phyloP scores from a whole-genome alignment of 2,797 vertebrate species.

The Apogon hyalosoma region DNA sequence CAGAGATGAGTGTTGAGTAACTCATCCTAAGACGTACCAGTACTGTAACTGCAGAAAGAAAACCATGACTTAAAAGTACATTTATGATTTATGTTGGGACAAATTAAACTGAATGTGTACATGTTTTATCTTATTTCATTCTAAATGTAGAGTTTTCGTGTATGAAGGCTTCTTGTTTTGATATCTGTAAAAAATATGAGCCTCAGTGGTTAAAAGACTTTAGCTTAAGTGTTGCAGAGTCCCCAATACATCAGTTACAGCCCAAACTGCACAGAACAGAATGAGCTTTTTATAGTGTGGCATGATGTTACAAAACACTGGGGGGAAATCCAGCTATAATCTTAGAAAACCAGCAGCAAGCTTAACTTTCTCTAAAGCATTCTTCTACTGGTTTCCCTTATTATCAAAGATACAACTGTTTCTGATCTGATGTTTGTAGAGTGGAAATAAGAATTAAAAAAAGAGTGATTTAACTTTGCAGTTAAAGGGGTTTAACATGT shows the following conservation, averaged over 20 bases:
- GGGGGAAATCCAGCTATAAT: constrained; percentile 24
- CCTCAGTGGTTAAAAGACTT: constrained; percentile 41
- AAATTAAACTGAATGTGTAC: constrained; percentile 19
- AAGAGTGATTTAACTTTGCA: constrained; percentile 6
- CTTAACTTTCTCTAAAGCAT: constrained; percentile 24
- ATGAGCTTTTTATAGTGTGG: constrained; percentile 40
- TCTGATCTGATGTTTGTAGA: background rate
- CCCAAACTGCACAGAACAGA: constrained; percentile 1
- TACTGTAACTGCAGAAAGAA: constrained; percentile 8
- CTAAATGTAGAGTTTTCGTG: constrained; percentile 9
- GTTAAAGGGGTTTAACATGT: constrained; percentile 13
- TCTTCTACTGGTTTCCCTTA: constrained; percentile 18
- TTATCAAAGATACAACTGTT: constrained; percentile 4
- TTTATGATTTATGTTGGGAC: constrained; percentile 33
- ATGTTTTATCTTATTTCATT: constrained; percentile 15
- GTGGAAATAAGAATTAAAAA: constrained; percentile 13
- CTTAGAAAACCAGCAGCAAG: constrained; percentile 12
- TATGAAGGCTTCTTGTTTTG: constrained; percentile 24
- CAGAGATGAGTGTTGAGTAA: constrained; percentile 8
- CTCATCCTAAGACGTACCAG: background rate
- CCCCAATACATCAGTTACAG: constrained; percentile 56
- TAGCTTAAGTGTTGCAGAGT: constrained; percentile 47
- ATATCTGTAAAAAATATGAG: constrained; percentile 28
- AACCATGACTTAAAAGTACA: constrained; percentile 4
- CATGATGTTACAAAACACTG: constrained; percentile 11